A percentile compares a stretch with the other conserved stretches of the same genome.
These are phyloP conservation scores for Horisme vitalbata DNA, from an alignment of 2,888 invertebrate genomes.

Conservation along the genomic window DNA sequence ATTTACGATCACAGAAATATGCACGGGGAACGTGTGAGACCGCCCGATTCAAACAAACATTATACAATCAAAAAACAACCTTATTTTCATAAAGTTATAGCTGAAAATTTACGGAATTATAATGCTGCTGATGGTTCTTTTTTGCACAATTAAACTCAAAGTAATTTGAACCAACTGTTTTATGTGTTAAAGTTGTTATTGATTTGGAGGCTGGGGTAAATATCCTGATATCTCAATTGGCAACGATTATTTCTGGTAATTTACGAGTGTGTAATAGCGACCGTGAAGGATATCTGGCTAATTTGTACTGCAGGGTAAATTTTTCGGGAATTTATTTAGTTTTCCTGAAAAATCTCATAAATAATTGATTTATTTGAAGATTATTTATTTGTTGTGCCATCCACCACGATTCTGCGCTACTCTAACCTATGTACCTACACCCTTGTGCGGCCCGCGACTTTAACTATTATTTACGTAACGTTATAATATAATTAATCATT, in stretches of 20 bases:
- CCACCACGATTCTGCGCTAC: too few species aligned
- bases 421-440: too few species aligned
- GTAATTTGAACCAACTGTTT: conserved; percentile 31
- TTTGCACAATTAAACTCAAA: conserved; percentile 39
- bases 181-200: conserved; percentile 41
- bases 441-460: too few species aligned
- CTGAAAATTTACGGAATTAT: conserved; percentile 15
- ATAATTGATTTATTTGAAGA: too few species aligned
- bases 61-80: conserved; percentile 24
- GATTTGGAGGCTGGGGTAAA: conserved; percentile 13
- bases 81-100: conserved; percentile 12
- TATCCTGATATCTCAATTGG: conserved; percentile 66
- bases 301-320: conserved; percentile 14
- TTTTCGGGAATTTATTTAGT: background rate
- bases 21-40: conserved; percentile 64
- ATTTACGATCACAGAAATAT: conserved; percentile 61
- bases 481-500: too few species aligned
- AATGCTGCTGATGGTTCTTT: conserved; percentile 36
- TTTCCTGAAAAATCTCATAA: too few species aligned
- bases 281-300: conserved; percentile 56
- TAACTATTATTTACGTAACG: too few species aligned
- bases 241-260: conserved; percentile 55
- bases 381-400: too few species aligned
- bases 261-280: conserved; percentile 61
- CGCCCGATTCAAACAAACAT: conserved; percentile 46